Conservation (phyloP, 2,797 vertebrate species). For the Naso thynnoides region DNA sequence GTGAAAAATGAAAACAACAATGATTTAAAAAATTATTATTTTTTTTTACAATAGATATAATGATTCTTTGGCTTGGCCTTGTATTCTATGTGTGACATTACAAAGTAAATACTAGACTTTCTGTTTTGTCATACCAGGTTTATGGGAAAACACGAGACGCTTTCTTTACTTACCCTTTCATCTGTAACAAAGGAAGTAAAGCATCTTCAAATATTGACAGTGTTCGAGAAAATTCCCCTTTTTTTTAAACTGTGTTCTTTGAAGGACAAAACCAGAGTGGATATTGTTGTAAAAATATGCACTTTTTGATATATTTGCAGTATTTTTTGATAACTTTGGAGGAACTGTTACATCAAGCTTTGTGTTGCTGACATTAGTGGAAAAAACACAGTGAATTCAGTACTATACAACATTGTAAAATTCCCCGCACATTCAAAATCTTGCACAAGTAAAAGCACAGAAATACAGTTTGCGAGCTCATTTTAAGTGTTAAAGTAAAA, state of each 20-base stretch:
- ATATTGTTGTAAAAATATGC: neutral
- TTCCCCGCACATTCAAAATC: neutral
- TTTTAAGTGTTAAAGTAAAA: neutral
- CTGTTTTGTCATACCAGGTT: constrained; percentile 11
- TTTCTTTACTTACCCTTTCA: constrained; percentile 1
- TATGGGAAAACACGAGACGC: constrained; percentile 13
- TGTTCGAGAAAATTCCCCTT: constrained; percentile 13
- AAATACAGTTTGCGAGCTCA: neutral
- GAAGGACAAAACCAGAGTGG: neutral
- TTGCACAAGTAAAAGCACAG: neutral
- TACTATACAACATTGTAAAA: neutral
- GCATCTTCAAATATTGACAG: constrained; percentile 53
- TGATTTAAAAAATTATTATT: constrained; percentile 8
- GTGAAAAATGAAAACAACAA: neutral
- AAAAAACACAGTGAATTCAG: neutral
- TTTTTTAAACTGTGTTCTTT: neutral
- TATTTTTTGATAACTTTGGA: neutral
- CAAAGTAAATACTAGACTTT: constrained; percentile 36
- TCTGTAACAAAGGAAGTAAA: constrained; percentile 20
- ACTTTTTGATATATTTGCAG: neutral
- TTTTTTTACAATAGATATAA: neutral
- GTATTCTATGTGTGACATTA: neutral
- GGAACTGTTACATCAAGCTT: too few relatives aligned
- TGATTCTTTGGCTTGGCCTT: constrained; percentile 1
- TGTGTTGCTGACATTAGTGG: neutral